Base-by-base conservation (phyloP, 1,140 invertebrate genomes). In the Marisa cornuarietis region DNA sequence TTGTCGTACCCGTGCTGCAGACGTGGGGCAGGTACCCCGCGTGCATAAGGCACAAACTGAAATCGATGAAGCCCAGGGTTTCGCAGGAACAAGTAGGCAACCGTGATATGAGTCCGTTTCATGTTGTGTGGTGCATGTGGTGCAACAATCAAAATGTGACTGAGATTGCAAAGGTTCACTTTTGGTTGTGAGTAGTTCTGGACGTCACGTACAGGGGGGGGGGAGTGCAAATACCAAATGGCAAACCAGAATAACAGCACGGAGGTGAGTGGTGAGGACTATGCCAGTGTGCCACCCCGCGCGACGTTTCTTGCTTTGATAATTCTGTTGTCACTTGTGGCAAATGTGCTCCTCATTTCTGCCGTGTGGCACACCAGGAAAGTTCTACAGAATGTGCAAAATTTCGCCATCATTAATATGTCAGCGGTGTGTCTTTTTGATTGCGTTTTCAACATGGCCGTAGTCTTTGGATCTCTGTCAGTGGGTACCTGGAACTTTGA, bases 381-480 rank as follows among this genome's bases (percentile, higher is more conserved):
- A 76, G 79, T 84, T 13, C 78, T 85, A 18, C 76, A 77, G 20
- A 79, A 71, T 49, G 75, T 83, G 13, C 81, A 89, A 51, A 87
- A 88, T 76, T 65, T 89, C n/a, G 73, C 86, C 54, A 82, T 88
- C 24, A 75, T 88, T 20, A 87, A 88, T 79, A 52, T 88, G 71
- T 85, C 86, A 9, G 78, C 86, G 0, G 79, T 86, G 52, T 87
- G 88, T 63, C 74, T 89, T 2, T 73, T 84, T 16, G 87, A 89
- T 73, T 85, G 87, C 81, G 22, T 86, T 9, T 66, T 87, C n/a
- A 89, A 90, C 81, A 89, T 90, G 80, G 89, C 92, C 79, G 86
- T 92, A 83, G 90, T 92, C 14, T 87, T 92, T 20, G 91, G 90
- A 26, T 86, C 90, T 11, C 91, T 87, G 14, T 90, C 85, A 31